These are phyloP conservation scores for Hippoglossus hippoglossus DNA, from an alignment of 2,797 vertebrate genomes.

Conservation along the genomic window DNA sequence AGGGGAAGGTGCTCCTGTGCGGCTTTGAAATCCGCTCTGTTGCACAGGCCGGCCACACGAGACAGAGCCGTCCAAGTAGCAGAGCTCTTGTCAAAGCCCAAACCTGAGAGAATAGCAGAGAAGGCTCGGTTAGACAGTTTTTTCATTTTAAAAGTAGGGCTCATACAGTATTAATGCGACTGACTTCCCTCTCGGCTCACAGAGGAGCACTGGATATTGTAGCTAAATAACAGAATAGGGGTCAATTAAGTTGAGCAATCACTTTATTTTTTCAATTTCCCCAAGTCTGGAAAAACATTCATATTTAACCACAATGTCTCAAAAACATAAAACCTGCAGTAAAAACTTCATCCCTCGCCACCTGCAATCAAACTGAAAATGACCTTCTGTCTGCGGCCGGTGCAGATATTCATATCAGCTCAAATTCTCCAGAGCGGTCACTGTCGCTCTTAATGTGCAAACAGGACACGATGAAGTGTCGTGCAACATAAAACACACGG, in stretches of 20 bases:
- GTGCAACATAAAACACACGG: constrained; percentile 1
- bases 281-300: constrained; percentile 36
- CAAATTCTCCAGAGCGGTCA: constrained; percentile 12
- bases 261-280: constrained; percentile 46
- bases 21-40: constrained; percentile 90
- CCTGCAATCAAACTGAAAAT: constrained; percentile 33
- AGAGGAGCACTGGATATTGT: constrained; percentile 34
- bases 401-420: constrained; percentile 47
- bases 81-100: constrained; percentile 92
- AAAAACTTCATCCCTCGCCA: constrained; percentile 38
- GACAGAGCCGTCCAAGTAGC: constrained; percentile 90
- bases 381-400: constrained; percentile 42
- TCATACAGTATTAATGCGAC: constrained; percentile 67
- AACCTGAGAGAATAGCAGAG: constrained; percentile 79
- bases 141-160: constrained; percentile 14
- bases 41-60: constrained; percentile 90
- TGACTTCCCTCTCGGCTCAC: constrained; percentile 48
- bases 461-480: constrained; percentile 27
- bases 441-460: constrained; percentile 30
- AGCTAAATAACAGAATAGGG: constrained; percentile 58
- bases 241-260: constrained; percentile 48
- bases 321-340: constrained; percentile 34
- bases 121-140: constrained; percentile 37
- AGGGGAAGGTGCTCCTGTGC: constrained; percentile 88
- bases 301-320: constrained; percentile 53